These are phyloP conservation scores for Campylomormyrus tamandua DNA, from an alignment of 2,113 vertebrate genomes.

Conservation along the genomic window DNA sequence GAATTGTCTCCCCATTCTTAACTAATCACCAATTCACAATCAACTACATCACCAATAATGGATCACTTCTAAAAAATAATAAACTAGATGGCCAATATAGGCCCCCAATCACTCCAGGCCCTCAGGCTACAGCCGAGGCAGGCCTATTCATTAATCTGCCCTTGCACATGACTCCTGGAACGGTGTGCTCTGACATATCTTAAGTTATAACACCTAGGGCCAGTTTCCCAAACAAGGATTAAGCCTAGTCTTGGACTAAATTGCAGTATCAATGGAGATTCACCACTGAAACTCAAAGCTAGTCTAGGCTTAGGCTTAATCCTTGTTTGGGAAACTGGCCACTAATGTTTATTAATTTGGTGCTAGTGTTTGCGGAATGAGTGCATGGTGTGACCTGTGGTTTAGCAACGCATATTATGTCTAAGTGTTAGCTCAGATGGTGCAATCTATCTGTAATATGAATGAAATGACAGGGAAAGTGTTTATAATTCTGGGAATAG, in stretches of 20 bases:
- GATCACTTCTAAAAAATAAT: background rate
- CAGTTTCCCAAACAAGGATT: too few relatives aligned
- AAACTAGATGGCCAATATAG: background rate
- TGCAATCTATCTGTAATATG: background rate
- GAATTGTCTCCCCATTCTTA: background rate
- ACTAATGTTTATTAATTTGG: background rate
- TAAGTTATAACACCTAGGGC: background rate
- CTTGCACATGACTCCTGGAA: background rate
- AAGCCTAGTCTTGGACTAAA: too few relatives aligned
- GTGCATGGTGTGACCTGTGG: background rate
- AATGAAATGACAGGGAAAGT: background rate
- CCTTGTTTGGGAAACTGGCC: too few relatives aligned
- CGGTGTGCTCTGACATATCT: background rate
- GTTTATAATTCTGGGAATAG: background rate
- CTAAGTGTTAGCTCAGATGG: background rate
- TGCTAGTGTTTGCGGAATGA: background rate
- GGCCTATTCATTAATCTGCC: background rate
- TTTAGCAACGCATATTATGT: background rate
- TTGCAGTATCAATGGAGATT: too few relatives aligned
- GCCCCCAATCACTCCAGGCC: background rate
- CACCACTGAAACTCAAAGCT: too few relatives aligned
- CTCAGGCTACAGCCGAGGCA: background rate
- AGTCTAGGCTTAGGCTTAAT: too few relatives aligned
- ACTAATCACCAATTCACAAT: background rate
- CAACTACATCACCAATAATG: background rate